Evolutionary conservation across 2,888 invertebrate species (phyloP), one percentile per base, ranked within the genome.

Genomic region (Agrotis puta): DNA sequence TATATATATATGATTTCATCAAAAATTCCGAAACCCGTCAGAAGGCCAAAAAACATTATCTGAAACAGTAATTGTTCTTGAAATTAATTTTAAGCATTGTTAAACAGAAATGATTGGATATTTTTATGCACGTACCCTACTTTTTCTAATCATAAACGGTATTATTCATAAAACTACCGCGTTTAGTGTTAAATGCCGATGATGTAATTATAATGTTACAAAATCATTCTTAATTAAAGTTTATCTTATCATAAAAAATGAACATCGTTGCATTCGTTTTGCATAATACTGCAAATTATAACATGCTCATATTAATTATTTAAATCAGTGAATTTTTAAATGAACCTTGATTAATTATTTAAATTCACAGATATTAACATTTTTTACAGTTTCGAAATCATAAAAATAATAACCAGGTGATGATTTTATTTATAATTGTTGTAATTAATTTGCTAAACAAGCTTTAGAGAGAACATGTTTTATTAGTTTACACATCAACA

Each of bases 241-340:
- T 43, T 24, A 22, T 43, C 18, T 48, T 3, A 5, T 11, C 39
- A 11, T 39, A 11, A 39, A 39, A 39, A 39, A 27, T 27, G 9
- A 39, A 39, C 4, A 14, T 39, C 2, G 14, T 62, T 62, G 33
- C 50, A 71, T 62, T 72, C 7, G 5, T 3, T 53, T 77, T 51
- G 62, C 50, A 77, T 47, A 77, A 57, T 51, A 39, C 22, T 61
- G 20, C 16, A 56, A 1, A 24, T 54, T n/a, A 51, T 43, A 47
- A 70, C 39, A 48, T 43, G 14, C 24, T 62, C 58, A 24, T 7
- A 33, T 45, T 45, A 24, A 74, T 39, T 66, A 74, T 79, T 33
- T n/a, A 57, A 18, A 62, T 43, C 24, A 51, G 18, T 45, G 24
- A 62, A 62, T 39, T 27, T 59, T 18, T 16, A 33, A 51, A 33